Conservation (phyloP, 2,888 invertebrate genomes). For the Epinotia bilunana region DNA sequence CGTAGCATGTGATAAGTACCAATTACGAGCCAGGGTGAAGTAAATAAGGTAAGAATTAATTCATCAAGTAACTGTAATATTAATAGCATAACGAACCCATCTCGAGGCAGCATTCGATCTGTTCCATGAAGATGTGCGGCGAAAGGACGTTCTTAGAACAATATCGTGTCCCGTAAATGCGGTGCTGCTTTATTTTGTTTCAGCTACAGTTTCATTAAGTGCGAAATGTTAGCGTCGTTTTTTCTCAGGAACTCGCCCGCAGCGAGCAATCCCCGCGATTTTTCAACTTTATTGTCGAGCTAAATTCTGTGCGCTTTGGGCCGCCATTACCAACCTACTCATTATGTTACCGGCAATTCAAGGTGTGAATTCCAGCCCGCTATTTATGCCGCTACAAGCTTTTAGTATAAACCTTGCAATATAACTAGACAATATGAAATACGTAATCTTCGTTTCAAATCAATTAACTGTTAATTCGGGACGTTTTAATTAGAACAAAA, state of each 20-base stretch:
- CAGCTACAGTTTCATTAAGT: conserved; percentile 82
- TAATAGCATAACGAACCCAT: conserved; percentile 6
- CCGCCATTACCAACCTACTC: conserved; percentile 57
- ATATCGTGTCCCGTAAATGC: conserved; percentile 74
- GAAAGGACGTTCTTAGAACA: conserved; percentile 70
- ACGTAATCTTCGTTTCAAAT: not conserved
- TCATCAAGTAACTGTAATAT: conserved; percentile 19
- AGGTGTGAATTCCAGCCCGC: conserved; percentile 46
- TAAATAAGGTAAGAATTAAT: not conserved
- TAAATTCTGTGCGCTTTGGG: conserved; percentile 66
- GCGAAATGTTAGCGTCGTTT: conserved; percentile 79
- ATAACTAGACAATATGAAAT: not conserved
- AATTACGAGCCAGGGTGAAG: not conserved
- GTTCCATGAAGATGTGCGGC: conserved; percentile 64
- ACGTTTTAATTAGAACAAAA: not conserved
- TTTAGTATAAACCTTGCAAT: not conserved
- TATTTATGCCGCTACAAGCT: not conserved
- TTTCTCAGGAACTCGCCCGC: conserved; percentile 68
- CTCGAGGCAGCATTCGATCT: conserved; percentile 64
- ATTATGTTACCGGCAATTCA: conserved; percentile 63
- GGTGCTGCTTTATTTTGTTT: conserved; percentile 78
- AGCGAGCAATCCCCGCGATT: conserved; percentile 75
- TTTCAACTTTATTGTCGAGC: conserved; percentile 80
- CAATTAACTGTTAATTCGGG: not conserved
- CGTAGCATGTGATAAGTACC: not conserved